Conservation (phyloP, 1,140 invertebrate species). For the Stegodyphus mimosarum region DNA sequence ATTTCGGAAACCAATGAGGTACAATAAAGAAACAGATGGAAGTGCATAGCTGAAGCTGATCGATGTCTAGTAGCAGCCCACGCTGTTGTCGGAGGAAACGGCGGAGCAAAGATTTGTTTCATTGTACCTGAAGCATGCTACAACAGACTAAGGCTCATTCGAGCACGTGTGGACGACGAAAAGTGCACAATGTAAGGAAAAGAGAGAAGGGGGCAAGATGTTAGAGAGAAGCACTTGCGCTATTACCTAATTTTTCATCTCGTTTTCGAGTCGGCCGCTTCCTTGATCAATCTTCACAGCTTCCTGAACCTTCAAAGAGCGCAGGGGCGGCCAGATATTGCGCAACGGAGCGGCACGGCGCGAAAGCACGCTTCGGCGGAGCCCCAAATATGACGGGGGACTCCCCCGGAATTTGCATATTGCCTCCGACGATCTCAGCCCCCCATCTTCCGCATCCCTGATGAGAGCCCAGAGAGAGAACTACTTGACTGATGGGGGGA, state of each 20-base stretch:
- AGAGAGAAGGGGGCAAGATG: no score
- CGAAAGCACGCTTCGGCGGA: constrained; percentile 22
- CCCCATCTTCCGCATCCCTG: constrained; percentile 47
- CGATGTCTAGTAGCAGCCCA: no score
- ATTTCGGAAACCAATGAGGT: no score
- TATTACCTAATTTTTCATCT: constrained; percentile 61
- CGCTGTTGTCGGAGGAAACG: no score
- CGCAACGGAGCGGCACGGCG: constrained; percentile 29
- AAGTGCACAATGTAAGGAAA: no score
- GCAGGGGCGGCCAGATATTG: constrained; percentile 14
- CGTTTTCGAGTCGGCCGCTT: constrained; percentile 51
- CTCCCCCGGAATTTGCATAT: constrained; percentile 54
- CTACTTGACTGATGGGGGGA: constrained; percentile 46
- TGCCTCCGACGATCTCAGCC: constrained; percentile 17
- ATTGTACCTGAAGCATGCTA: no score
- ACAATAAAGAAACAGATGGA: no score
- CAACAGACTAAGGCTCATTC: no score
- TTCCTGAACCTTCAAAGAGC: constrained; percentile 43
- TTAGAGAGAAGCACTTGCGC: constrained; percentile 14
- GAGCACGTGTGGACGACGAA: no score
- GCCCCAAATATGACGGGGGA: not conserved
- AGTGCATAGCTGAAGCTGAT: no score
- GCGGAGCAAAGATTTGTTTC: no score
- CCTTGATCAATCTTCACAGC: constrained; percentile 60
- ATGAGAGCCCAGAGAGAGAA: constrained; percentile 4